Base-by-base conservation (phyloP, 1,140 invertebrate species). In the Aphis gossypii region DNA sequence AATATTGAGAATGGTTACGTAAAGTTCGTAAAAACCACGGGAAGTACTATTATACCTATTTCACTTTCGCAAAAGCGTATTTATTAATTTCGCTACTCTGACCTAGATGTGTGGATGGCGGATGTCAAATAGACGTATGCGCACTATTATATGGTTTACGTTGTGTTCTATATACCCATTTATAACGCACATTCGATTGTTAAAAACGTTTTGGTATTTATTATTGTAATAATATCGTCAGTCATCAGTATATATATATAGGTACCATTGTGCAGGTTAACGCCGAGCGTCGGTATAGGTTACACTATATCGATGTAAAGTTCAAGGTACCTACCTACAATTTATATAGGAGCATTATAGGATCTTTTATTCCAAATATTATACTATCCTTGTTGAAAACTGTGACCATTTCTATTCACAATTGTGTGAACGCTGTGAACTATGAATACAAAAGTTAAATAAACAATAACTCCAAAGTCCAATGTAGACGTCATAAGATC, bases 291-390 rank as follows among this genome's bases (percentile, higher is more conserved):
- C 48, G 48, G 11, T 6, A 35, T 76, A 76, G 60, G 60, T 76
- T 76, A 35, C 11, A 20, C 18, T 14, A 76, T 76, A n/a, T 76
- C 6, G 30, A n/a, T n/a, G 18, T n/a, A n/a, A 76, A 76, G 60
- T 76, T 76, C 60, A 76, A 76, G 60, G 60, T 76, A 18, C n/a
- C 18, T 76, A 76, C n/a, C 60, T n/a, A n/a, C 14, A n/a, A n/a
- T n/a, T 18, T 76, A 20, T 76, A 68, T 68, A 68, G 14, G 14
- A n/a, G 60, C n/a, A 68, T 68, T 68, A n/a, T 76, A 76, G 30
- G 60, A 76, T n/a, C 60, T 76, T 76, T 76, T 76, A 76, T 76
- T 76, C 60, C n/a, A 76, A 76, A 76, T 76, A 76, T 35, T 76
- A 76, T 76, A 41, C 38, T 76, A 76, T 76, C 14, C 30, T n/a